Evolutionary conservation across 2,797 vertebrate species (phyloP).

Genomic region (Poeciliopsis infans): DNA sequence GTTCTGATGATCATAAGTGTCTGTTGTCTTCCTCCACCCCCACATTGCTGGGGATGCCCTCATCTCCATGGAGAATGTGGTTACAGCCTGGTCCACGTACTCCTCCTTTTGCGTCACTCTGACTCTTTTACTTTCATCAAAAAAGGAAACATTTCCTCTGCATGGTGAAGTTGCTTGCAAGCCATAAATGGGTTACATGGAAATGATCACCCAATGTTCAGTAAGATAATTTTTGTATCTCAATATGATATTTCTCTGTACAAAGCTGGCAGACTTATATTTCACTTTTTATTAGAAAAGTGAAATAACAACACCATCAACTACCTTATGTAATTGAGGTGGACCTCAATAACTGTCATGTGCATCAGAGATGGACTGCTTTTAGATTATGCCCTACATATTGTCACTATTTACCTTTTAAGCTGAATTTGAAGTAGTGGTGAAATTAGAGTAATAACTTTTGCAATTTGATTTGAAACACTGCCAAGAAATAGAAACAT

Average conservation of each 20-base stretch:
- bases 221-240: not conserved
- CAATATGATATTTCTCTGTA: not conserved
- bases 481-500: not conserved
- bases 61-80: slow-evolving; percentile 9
- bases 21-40: slow-evolving; percentile 26
- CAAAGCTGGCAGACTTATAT: not conserved
- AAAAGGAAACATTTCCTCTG: slow-evolving; percentile 33
- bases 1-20: slow-evolving; percentile 18
- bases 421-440: not conserved
- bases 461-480: not conserved
- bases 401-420: not conserved
- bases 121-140: slow-evolving; percentile 38
- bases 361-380: not conserved
- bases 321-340: not conserved
- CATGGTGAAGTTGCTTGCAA: slow-evolving; percentile 31
- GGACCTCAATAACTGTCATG: not conserved
- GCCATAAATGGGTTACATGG: slow-evolving; percentile 18
- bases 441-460: not conserved
- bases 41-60: slow-evolving; percentile 42
- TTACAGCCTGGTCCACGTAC: not conserved
- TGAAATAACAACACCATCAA: not conserved
- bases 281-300: not conserved
- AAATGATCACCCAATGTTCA: slow-evolving; percentile 24
- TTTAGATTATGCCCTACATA: not conserved
- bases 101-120: slow-evolving; percentile 56